Base-by-base conservation (phyloP, 2,888 invertebrate species). In the Drosophila imparisetae region DNA sequence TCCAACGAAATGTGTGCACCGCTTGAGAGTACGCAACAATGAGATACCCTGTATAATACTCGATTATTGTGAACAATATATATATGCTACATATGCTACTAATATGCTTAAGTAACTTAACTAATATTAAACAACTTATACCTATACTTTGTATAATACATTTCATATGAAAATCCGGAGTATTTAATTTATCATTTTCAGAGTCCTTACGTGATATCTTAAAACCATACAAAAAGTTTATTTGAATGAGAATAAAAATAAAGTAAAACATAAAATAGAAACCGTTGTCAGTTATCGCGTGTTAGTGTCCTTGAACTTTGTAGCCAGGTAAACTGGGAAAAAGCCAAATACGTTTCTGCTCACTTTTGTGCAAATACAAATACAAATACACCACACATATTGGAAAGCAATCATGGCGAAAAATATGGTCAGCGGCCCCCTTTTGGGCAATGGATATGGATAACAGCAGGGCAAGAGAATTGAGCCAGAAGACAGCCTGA, bases 301-400 rank as follows among this genome's bases (percentile, higher is more conserved):
- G 48, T 76, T 81, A 89, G 75, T 78, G 83, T 69, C 86, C 90
- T 89, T 86, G 90, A 86, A 89, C 88, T 87, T 77, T 69, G 61
- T 11, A 66, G 62, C 64, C 53, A 75, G 57, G 13, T 38, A 30
- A 57, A 38, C 61, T 85, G 72, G 60, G 64, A 54, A 83, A 84
- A 80, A 75, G 81, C 70, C 86, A 83, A 83, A 66, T 57, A 29
- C 34, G 53, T 59, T 60, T 53, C 48, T 42, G 21, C 15, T 42
- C 11, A 34, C 11, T 34, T 13, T 24, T 32, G 30, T 34, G 52
- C 40, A 81, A 80, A 63, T 72, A 63, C 15, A 45, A 24, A 45
- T 4, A 45, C 15, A 45, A 45, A 24, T 71, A 63, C 65, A 64
- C 34, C 42, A 50, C 58, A 59, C 65, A 75, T 64, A 82, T 77